phyloP scores from a whole-genome alignment of 2,113 vertebrate species.

The Silurus asotus region DNA sequence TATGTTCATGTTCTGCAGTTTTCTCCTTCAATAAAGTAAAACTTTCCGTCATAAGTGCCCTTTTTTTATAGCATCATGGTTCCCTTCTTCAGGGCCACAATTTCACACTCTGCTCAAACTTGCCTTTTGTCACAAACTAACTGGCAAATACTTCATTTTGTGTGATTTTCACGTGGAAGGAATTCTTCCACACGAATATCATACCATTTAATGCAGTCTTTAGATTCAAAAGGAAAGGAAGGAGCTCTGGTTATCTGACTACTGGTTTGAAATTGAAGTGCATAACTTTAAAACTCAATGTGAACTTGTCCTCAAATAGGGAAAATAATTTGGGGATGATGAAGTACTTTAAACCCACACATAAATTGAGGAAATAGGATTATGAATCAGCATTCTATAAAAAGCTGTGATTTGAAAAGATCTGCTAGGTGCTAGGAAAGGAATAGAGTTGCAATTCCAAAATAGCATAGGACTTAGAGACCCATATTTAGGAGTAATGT shows the following conservation, averaged over 20 bases:
- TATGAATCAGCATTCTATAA: neutral
- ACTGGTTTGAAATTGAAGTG: neutral
- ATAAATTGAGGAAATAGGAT: slow-evolving; percentile 23
- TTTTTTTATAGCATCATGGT: neutral
- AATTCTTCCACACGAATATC: neutral
- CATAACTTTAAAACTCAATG: neutral
- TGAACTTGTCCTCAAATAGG: neutral
- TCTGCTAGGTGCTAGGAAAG: neutral
- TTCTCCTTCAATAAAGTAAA: neutral
- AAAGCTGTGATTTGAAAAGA: neutral
- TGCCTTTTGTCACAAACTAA: neutral
- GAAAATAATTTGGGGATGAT: slow-evolving; percentile 12
- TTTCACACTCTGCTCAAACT: neutral
- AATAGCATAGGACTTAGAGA: neutral
- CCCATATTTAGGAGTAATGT: neutral
- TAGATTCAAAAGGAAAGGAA: neutral
- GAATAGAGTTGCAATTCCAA: neutral
- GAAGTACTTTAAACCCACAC: neutral
- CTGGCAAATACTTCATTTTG: neutral
- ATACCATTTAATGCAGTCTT: neutral
- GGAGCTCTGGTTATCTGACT: neutral
- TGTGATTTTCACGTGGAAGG: neutral
- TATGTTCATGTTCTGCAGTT: neutral
- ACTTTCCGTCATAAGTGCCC: neutral
- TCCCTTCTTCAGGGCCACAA: neutral